A percentile compares a stretch with the other conserved stretches of the same genome.
Evolutionary conservation across 2,113 vertebrate genomes (phyloP).

Genomic region (Terrapene triunguis): DNA sequence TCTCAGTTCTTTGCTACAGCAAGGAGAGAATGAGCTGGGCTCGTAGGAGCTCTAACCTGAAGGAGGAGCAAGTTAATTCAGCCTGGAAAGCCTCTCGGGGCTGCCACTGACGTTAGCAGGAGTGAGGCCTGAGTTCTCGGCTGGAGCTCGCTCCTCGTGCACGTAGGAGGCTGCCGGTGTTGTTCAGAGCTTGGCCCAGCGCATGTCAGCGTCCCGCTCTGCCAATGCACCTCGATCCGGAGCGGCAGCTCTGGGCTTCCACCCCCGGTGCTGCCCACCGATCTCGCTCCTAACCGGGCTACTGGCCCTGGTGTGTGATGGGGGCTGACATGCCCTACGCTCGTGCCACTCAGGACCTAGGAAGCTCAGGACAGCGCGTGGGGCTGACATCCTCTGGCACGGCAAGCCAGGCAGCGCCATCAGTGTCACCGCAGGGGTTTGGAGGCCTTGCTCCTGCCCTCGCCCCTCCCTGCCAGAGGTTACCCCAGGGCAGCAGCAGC

Average conservation of each 20-base stretch:
- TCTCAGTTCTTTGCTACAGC: not conserved
- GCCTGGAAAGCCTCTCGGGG: not conserved
- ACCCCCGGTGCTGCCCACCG: not conserved
- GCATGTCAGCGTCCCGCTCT: not conserved
- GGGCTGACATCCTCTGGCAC: not conserved
- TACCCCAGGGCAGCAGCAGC: not conserved
- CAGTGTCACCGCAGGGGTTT: accelerated
- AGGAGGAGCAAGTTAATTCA: not conserved
- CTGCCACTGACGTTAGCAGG: not conserved
- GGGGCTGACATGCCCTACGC: accelerated
- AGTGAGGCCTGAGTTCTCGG: not conserved
- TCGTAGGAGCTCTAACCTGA: not conserved
- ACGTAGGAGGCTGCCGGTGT: not conserved
- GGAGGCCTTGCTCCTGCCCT: not conserved
- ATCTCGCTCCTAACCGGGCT: too few species aligned
- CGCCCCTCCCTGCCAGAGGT: not conserved
- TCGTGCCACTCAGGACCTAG: accelerated
- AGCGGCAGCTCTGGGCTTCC: not conserved
- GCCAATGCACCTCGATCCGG: not conserved
- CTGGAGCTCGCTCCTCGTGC: not conserved
- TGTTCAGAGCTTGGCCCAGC: not conserved
- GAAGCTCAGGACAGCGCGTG: not conserved
- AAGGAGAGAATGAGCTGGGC: not conserved
- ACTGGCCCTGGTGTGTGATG: too few species aligned
- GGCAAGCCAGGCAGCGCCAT: not conserved